These are phyloP conservation scores for Tribolium madens DNA, from an alignment of 1,140 invertebrate species.

Conservation along the genomic window DNA sequence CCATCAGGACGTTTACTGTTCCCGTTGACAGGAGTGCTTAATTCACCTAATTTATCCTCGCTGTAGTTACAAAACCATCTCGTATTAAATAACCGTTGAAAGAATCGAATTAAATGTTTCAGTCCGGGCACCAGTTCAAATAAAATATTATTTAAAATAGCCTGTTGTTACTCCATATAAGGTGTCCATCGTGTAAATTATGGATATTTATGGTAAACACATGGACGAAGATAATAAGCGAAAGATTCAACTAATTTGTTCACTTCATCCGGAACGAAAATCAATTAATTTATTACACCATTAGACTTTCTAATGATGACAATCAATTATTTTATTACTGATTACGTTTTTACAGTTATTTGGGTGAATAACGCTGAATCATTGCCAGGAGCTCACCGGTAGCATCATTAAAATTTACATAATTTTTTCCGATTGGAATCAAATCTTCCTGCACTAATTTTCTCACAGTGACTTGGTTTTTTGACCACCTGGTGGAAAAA, in stretches of 20 bases:
- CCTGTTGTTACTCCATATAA: conserved; percentile 33
- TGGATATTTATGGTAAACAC: conserved; percentile 37
- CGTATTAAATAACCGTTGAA: conserved; percentile 36
- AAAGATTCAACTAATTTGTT: conserved; percentile 38
- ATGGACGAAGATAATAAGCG: conserved; percentile 29
- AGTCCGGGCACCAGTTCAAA: neutral
- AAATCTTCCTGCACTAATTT: neutral
- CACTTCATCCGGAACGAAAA: conserved; percentile 35
- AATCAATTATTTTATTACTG: conserved; percentile 44
- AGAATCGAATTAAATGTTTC: conserved; percentile 29
- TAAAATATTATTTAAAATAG: conserved; percentile 37
- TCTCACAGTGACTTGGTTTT: neutral
- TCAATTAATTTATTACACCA: conserved; percentile 44
- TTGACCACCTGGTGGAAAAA: neutral
- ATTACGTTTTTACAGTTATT: conserved; percentile 37
- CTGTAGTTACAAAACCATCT: conserved; percentile 27
- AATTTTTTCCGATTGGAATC: conserved; percentile 34
- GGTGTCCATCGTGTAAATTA: conserved; percentile 27
- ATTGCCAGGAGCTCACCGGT: conserved; percentile 25
- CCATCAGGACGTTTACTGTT: neutral
- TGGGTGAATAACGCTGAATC: conserved; percentile 28
- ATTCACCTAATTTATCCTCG: conserved; percentile 21
- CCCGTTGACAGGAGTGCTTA: conserved; percentile 12
- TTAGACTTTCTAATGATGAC: conserved; percentile 44
- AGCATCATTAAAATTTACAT: conserved; percentile 39